phyloP scores from a whole-genome alignment of 2,113 vertebrate species.

The Romanogobio albipinnatus region DNA sequence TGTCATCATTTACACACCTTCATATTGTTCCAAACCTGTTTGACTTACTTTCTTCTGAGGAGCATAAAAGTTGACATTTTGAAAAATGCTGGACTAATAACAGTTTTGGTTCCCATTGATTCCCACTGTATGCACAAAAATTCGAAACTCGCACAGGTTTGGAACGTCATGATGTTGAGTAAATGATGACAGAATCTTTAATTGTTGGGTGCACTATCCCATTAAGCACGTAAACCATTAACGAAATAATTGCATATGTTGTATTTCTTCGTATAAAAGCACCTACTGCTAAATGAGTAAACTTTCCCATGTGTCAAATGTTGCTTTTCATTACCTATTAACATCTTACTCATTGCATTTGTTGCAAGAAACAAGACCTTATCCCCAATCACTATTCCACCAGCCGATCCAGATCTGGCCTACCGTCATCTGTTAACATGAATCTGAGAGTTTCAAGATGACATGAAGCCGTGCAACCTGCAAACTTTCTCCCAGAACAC shows the following conservation, averaged over 20 bases:
- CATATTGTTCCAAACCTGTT: neutral
- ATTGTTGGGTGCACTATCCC: neutral
- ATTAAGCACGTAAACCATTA: neutral
- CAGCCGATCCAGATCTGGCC: neutral
- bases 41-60: neutral
- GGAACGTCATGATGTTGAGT: neutral
- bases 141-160: neutral
- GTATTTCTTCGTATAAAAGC: neutral
- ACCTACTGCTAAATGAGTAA: neutral
- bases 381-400: neutral
- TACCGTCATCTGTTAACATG: constrained; percentile 11
- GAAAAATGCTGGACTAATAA: neutral
- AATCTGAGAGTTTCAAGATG: constrained; percentile 22
- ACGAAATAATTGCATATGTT: neutral
- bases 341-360: neutral
- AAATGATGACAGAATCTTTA: neutral
- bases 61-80: neutral
- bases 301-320: neutral
- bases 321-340: neutral
- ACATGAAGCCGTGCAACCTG: constrained; percentile 44
- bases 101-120: neutral
- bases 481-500: constrained; percentile 40
- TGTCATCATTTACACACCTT: neutral
- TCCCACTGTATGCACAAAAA: neutral
- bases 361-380: neutral